Evolutionary conservation across 1,140 invertebrate genomes (phyloP), one percentile per base, ranked within the genome.

Genomic region (Diprion similis): DNA sequence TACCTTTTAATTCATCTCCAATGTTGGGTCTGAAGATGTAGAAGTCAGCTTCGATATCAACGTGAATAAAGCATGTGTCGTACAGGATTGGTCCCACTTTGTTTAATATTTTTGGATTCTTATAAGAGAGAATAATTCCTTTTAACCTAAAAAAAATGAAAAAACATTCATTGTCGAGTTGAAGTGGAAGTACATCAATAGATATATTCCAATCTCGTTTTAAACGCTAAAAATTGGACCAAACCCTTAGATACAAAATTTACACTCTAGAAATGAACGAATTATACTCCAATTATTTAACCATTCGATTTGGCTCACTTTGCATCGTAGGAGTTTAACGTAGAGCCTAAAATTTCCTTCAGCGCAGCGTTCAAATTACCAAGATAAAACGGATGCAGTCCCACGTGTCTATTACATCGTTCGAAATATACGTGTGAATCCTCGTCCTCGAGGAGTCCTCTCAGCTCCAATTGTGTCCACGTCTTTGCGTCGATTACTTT

Each of bases 21-120:
- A 88, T 76, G 74, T 80, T 75, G 66, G 91, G 91, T 72, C 84
- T 84, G 81, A 93, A 93, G 73, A 93, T 83, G 83, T 91, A 92
- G 83, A 92, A 92, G 77, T 92, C 91, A 48, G 89, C 91, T 85
- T 91, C 87, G 15, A 93, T 87, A 84, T 92, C 89, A 65, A 91
- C 81, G 77, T 92, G 89, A 76, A 92, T 89, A 73, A 90, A 91
- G 74, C 85, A 87, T 76, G 87, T 89, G 73, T 92, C 91, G 77
- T 89, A 87, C 66, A 89, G 81, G 73, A 91, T 89, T 19, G 85
- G 80, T 73, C 90, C 90, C 15, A 89, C 73, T 73, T 90, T 82
- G 73, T 88, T 88, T 19, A 92, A 77, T 17, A 93, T 77, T 80
- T 89, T 89, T 37, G 91, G 85, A 79, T 93, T 92, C 82, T 91